Evolutionary conservation across 2,797 vertebrate genomes (phyloP), one percentile per base, ranked within the genome.

Genomic region (Molothrus aeneus): DNA sequence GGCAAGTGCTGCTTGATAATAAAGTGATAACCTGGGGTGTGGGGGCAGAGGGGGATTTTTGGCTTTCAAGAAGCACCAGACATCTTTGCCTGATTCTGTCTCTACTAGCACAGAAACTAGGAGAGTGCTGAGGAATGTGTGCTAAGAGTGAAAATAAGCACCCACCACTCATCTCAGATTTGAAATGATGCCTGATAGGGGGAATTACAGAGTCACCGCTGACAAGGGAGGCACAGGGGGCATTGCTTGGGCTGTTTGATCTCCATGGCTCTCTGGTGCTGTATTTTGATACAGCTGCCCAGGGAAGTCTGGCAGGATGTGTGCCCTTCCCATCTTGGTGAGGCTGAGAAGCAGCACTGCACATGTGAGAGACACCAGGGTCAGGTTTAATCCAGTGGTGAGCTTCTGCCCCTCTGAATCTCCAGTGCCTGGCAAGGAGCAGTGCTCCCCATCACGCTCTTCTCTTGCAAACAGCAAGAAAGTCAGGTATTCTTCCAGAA

Each of bases 281-380:
- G 40, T 32, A 13, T 77, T 88, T 86, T 56, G 73, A 31, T 73
- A 7, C 11, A 59, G 36, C 14, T 51, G 32, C 50, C 60, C 64
- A 40, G 53, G 21, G 43, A 75, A 56, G 3, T 17, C 26, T 29
- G 63, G 59, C 71, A 88, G 45, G 60, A 65, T 9, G 3, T 3
- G 17, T 3, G 3, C 26, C 61, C 71, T 72, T 51, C 32, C 32
- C 2, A 0, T 24, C 17, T 26, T 6, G 2, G 64, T 0, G 1
- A 75, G 38, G 70, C 29, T 75, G 66, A 53, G 14, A 56, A 71
- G 68, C 16, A 51, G 80, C 59, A 40, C 47, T 8, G 1, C 26
- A 8, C 0, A 0, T 36, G 65, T 7, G 4, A 64, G 68, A 69
- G 43, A 26, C 48, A 54, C 34, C 2, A 7, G 40, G 14, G 70